Evolutionary conservation across 2,888 invertebrate genomes (phyloP), one percentile per base, ranked within the genome.

Genomic region (Eupithecia subfuscata): DNA sequence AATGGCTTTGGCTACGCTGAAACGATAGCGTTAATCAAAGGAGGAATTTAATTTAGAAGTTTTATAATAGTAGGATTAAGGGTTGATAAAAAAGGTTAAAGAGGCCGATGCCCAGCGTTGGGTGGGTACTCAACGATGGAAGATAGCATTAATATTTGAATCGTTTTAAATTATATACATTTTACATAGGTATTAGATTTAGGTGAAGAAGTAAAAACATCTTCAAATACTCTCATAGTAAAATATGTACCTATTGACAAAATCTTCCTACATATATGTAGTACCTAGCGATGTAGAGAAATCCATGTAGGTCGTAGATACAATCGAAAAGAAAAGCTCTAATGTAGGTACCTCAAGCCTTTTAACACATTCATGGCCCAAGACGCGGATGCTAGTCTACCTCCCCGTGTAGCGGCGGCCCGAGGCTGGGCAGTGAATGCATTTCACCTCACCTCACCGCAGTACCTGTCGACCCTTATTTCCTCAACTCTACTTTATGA

Each of bases 21-120:
- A 89, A 88, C 89, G 91, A 90, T 90, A 87, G 86, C 86, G 84
- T 81, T 88, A 90, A 91, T 90, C 88, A 86, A 82, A 89, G 90
- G 88, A 85, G 86, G 85, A 87, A 88, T 84, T 82, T 84, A 7
- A 16, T 68, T 60, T 5, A 22, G 60, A n/a, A 37, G 40, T 67
- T 40, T 40, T 40, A n/a, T 67, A n/a, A 16, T 40, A 12, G 22
- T 40, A 11, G 6, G 22, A n/a, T n/a, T 67, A 22, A n/a, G 30
- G 64, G 64, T 34, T 34, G 34, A 64, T 64, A 18, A 34, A 4
- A 12, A 34, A 7, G 34, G 34, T 34, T 52, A 6, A 56, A 56
- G 22, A 22, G 56, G 22, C 4, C 22, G 11, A 25, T 60, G 4
- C 12, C 25, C 6, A n/a, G 12, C 25, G 40, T 40, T 37, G 37